Base-by-base conservation (phyloP, 2,113 vertebrate species). In the Chelonoidis abingdonii region DNA sequence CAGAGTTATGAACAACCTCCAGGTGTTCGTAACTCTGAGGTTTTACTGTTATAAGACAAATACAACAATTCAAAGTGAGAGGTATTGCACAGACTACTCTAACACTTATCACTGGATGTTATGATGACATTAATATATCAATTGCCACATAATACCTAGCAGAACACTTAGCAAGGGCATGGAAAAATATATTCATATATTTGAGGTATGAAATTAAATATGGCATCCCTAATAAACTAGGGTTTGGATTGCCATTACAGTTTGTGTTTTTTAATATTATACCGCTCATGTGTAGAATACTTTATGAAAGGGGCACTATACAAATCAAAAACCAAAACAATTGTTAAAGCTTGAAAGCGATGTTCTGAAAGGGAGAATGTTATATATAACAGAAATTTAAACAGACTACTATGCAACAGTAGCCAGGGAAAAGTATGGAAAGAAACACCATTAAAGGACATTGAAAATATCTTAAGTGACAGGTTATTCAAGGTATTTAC, bases 261-360 rank as follows among this genome's bases (percentile, higher is more conserved):
- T 24, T 4, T 52, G 44, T 38, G 8, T 4, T 69, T 35, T 25
- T 65, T 17, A 49, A 38, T 14, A 9, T 38, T 50, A 8, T 10
- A 1, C 11, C 27, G 44, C 8, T 0, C 53, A 80, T 0, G 38
- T 0, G 56, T 5, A 2, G n/a, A 80, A 3, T 16, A 21, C 38
- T 76, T 90, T 72, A 38, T 80, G 75, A 89, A 49, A 44, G 47
- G 13, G 27, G 31, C 2, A 38, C 8, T 8, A 24, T 0, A 5
- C 0, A 1, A 8, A 59, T 8, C 59, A 80, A 88, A 84, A 83
- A 0, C 10, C 50, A 38, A 52, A 78, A 47, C 1, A 5, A 59
- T 54, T 9, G 22, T 35, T 59, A 86, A 59, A 84, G 56, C 25
- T 1, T 0, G 59, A 87, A 78, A 47, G 41, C 6, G 75, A 11